These are phyloP conservation scores for Drosophila gaucha DNA, from an alignment of 2,888 invertebrate species.

Conservation along the genomic window DNA sequence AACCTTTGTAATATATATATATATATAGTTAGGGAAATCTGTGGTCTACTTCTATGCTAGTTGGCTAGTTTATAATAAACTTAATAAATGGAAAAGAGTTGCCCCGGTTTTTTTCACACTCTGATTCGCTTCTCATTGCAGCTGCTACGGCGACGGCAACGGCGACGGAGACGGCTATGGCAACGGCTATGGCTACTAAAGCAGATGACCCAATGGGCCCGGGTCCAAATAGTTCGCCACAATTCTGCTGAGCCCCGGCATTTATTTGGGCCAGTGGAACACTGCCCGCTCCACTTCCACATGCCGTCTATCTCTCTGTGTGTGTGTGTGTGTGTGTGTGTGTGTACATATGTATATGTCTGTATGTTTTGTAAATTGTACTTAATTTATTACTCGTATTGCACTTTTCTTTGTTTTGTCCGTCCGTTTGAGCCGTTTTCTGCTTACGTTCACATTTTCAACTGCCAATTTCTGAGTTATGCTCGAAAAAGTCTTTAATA, in stretches of 20 bases:
- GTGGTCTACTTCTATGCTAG: slow-evolving; percentile 25
- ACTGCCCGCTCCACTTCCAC: slow-evolving; percentile 29
- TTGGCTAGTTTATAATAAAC: slow-evolving; percentile 34
- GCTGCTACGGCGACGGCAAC: slow-evolving; percentile 38
- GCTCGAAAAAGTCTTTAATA: slow-evolving; percentile 35
- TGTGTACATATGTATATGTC: background rate
- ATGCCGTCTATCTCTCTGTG: background rate
- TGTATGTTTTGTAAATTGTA: slow-evolving; percentile 22
- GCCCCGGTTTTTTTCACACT: slow-evolving; percentile 36
- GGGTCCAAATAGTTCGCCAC: slow-evolving; percentile 17
- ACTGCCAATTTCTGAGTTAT: slow-evolving; percentile 7
- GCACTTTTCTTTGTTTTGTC: slow-evolving; percentile 26
- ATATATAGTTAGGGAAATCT: slow-evolving; percentile 13
- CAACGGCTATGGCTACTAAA: slow-evolving; percentile 47
- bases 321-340: background rate
- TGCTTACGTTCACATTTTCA: slow-evolving; percentile 31
- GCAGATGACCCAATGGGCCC: slow-evolving; percentile 13
- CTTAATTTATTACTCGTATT: slow-evolving; percentile 37
- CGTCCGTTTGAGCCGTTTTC: slow-evolving; percentile 25
- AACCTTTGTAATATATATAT: slow-evolving; percentile 20
- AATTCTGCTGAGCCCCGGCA: slow-evolving; percentile 58
- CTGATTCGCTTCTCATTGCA: slow-evolving; percentile 62
- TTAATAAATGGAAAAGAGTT: slow-evolving; percentile 51
- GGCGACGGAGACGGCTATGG: background rate
- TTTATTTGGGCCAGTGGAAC: slow-evolving; percentile 58